Base-by-base conservation (phyloP, 53 echinoderm and acorn worm species). In the Astropecten irregularis region DNA sequence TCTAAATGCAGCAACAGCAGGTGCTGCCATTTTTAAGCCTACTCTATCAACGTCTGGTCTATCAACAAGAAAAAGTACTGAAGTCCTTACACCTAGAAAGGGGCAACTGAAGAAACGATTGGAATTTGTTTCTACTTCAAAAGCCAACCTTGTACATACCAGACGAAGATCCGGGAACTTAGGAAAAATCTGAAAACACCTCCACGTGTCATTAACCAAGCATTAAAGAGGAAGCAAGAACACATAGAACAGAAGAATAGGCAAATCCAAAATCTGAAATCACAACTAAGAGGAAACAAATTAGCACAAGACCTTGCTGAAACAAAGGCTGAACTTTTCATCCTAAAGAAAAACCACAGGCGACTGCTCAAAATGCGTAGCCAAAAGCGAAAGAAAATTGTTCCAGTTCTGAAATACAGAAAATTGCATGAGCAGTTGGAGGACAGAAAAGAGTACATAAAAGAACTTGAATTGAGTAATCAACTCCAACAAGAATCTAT, bases 371-470 rank as follows among this genome's bases (percentile, higher is more conserved):
- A 47, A 65, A 32, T 9, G 1, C 26, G 30, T 15, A 64, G 27
- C 18, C 8, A 13, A n/a, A 68, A 39, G 25, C 18, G 29, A 9
- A 4, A 15, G n/a, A n/a, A n/a, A 69, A 48, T 29, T 57, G 68
- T 83, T 6, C 19, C 88, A 8, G 1, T 82, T 22, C 2, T 19
- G 1, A 16, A 66, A 11, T 36, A 88, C 67, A 82, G 25, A 10
- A 76, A 67, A 57, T 10, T 89, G 4, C 46, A 76, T 19, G 23
- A 66, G 0, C 55, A 84, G 55, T 32, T 84, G 35, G 74, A 56
- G 42, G 84, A 84, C 25, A 89, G 28, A 57, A 68, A 84, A 10
- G 76, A 74, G 36, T n/a, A 30, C n/a, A 5, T 84, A 14, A 56
- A 38, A 33, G 22, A 33, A 3, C 57, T 68, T 3, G 57, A 89